Percentiles rank a stretch among this genome's conserved stretches.
phyloP scores from a whole-genome alignment of 92 coral and sea anemone genomes.

The Virgularia gustaviana region DNA sequence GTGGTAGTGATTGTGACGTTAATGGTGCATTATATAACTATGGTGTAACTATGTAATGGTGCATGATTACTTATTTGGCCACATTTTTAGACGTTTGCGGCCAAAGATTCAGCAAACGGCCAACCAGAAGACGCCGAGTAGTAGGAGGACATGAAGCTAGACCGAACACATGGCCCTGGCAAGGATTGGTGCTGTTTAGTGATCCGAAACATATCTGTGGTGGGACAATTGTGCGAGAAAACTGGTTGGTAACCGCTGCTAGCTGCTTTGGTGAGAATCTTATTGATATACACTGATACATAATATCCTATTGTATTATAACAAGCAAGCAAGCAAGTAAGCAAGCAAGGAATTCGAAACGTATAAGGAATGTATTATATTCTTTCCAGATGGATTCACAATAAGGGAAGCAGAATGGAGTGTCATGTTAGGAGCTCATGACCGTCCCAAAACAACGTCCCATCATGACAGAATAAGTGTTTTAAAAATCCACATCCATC shows the following conservation, averaged over 20 bases:
- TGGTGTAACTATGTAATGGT: too few relatives aligned
- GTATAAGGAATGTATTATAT: background rate
- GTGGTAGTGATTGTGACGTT: too few relatives aligned
- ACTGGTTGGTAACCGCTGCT: conserved; percentile 91
- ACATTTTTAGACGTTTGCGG: conserved; percentile 9
- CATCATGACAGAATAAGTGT: conserved; percentile 52
- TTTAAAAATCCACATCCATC: conserved; percentile 66
- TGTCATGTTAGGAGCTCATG: conserved; percentile 89
- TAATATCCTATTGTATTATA: background rate
- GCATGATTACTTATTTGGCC: too few relatives aligned
- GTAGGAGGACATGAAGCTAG: conserved; percentile 77
- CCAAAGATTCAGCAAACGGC: background rate
- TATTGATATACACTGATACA: too few relatives aligned
- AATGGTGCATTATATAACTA: too few relatives aligned
- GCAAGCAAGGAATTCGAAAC: background rate
- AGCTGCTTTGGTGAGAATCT: conserved; percentile 94
- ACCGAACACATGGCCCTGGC: conserved; percentile 96
- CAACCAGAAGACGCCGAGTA: conserved; percentile 63
- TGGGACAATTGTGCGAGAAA: conserved; percentile 71
- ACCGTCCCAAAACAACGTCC: too few relatives aligned
- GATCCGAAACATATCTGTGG: conserved; percentile 80
- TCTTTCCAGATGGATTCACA: conserved; percentile 3
- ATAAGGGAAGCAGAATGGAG: conserved; percentile 60
- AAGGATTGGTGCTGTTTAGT: conserved; percentile 75
- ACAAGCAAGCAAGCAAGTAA: too few relatives aligned